Evolutionary conservation across 2,797 vertebrate species (phyloP), one percentile per base, ranked within the genome.

Genomic region (Sebastes itinus): DNA sequence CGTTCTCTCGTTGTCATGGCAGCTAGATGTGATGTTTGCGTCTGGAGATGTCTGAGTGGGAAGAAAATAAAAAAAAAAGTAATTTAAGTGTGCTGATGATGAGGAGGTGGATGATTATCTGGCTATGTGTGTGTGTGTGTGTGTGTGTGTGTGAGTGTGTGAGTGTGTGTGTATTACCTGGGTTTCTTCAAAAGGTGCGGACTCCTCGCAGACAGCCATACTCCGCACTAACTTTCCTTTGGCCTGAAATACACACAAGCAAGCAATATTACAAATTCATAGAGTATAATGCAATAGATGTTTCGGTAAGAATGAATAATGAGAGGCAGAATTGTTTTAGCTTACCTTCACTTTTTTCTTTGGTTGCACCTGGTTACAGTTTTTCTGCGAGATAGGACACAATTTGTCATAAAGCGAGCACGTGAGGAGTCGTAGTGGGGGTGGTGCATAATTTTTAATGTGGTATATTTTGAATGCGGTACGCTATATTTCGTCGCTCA

Each of bases 161-260:
- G 7, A 55, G 63, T 52, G 23, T 70, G 6, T 55, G 72, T 58
- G 6, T 66, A 59, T 81, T 96, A 98, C 98, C 97, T 96, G 96
- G 84, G 89, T 92, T 71, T 97, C 96, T 0, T 95, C 92, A 88
- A 93, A 94, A 82, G 94, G 92, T 11, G 91, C 90, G 20, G 96
- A 93, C 54, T 99, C 98, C 83, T 99, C 98, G 65, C 97, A 98
- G 52, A 99, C 95, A 63, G 98, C 97, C 74, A 95, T 92, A 46
- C 97, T 97, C 61, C 98, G 96, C 52, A 97, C 95, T 1, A 99
- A 95, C 94, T 97, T 99, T 55, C 97, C 97, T 95, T 97, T 99
- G 68, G 95, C 92, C 98, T 99, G 88, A 83, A 93, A 93, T 75
- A 87, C 87, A 85, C 27, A 68, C 87, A 85, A 25, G 66, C 60